Conservation (phyloP, 2,113 vertebrate genomes). For the Pelecanus crispus region DNA sequence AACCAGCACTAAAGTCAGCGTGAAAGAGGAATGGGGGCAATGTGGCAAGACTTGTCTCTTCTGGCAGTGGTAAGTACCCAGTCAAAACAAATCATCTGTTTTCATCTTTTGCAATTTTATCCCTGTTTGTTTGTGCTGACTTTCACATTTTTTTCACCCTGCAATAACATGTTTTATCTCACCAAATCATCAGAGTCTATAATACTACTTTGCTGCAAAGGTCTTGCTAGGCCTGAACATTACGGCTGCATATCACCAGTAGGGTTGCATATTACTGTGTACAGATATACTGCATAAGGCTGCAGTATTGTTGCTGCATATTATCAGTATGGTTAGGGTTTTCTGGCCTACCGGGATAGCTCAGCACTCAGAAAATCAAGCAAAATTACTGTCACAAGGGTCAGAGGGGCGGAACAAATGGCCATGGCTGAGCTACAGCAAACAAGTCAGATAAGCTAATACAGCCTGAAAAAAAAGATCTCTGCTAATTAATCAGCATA, state of each 20-base stretch:
- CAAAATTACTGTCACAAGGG: background rate
- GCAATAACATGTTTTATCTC: background rate
- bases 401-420: background rate
- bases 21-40: background rate
- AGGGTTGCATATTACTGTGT: rapidly evolving
- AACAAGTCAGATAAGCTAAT: background rate
- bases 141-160: background rate
- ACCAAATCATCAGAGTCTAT: background rate
- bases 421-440: background rate
- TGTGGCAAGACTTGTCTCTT: rapidly evolving
- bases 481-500: background rate
- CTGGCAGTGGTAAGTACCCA: rapidly evolving
- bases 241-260: no score
- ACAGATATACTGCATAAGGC: rapidly evolving
- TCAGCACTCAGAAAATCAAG: background rate
- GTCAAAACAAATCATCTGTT: background rate
- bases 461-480: background rate
- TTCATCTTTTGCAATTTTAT: background rate
- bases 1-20: background rate
- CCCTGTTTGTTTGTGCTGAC: background rate
- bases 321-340: rapidly evolving
- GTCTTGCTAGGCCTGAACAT: background rate
- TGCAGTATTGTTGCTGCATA: background rate
- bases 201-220: background rate
- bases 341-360: background rate